Base-by-base conservation (phyloP, 2,888 invertebrate genomes). In the Chorisops tibialis region DNA sequence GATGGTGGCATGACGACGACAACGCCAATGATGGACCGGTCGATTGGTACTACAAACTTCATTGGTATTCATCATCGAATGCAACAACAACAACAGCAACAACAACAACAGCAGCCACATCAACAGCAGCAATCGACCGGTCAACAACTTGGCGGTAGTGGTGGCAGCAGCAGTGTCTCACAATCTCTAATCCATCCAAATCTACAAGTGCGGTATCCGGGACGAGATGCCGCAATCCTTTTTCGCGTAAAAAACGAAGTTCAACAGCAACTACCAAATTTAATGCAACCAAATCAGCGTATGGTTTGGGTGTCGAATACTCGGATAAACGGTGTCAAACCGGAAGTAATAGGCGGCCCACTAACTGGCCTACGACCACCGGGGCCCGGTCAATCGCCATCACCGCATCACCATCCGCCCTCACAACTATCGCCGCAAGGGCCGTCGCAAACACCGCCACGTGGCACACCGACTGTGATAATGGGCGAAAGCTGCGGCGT, bases 401-500 rank as follows among this genome's bases (percentile, higher is more conserved):
- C 76, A 47, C 76, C 77, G 58, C 74, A 75, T 56, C 75, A 77
- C 64, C 73, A 72, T 51, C 73, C 74, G 35, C 76, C 74, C 19
- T 73, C 69, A 67, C 78, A 78, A 65, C 67, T 77, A 18, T 77
- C 76, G 45, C 76, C 77, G 16, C 76, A 75, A 67, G 75, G 79
- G 70, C 74, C 79, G 66, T 77, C 75, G 21, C 78, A 76, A 69
- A 76, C 76, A 24, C 76, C 78, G 64, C 76, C 78, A 4, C 84
- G 80, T 72, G 87, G 76, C 71, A 88, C 93, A 54, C 93, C 94
- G 30, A 91, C 92, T 50, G 93, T 93, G 66, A 91, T 94, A 68
- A 93, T 94, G 93, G 93, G 93, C 51, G 93, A 94, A 77, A 91
- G 92, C 39, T 94, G 93, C 59, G 91, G 93, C 43, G 93, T 94